Evolutionary conservation across 2,888 invertebrate genomes (phyloP), one percentile per base, ranked within the genome.

Genomic region (Conus canariensis): DNA sequence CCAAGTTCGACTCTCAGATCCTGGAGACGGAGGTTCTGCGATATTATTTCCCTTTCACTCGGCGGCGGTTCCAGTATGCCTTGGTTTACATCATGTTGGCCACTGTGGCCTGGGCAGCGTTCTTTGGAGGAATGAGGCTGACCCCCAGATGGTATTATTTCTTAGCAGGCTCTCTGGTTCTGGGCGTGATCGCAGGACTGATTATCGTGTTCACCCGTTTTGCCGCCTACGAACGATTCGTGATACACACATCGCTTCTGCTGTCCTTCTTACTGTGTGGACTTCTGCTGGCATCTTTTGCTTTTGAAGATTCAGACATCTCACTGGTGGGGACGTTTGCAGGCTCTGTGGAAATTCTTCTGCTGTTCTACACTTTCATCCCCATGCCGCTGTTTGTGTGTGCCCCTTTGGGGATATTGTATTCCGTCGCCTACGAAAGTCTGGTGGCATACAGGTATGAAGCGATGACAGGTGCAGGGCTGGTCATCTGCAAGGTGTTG

Each of bases 1-100:
- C 99, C n/a, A 98, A 98, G 96, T 99, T 99, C 96, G 99, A 99
- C 97, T 99, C 99, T 8, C 97, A 98, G 95, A 98, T 98, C 93
- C 97, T 99, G 90, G 99, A 99, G 97, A 98, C 98, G 94, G 99
- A 99, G 97, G 99, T 98, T 96, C 97, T 98, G 97, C 97, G 97
- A 96, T 98, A 98, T 97, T 98, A 98, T 94, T 98, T 98, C 97
- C 98, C 98, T 91, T 98, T 98, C 96, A 98, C 98, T 95, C 97
- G 98, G 96, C 97, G 98, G 96, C 97, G 99, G 96, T 99, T 99
- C 97, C 98, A 98, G 98, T 98, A 97, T 91, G 97, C 97, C 19
- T 97, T 99, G 95, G 97, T 97, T 95, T 99, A 99, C 97, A 98
- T 99, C 96, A 97, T 98, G 93, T 97, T 98, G 95, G 98, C 98